Conservation (phyloP, 2,888 invertebrate species). For the Phasia obesa region DNA sequence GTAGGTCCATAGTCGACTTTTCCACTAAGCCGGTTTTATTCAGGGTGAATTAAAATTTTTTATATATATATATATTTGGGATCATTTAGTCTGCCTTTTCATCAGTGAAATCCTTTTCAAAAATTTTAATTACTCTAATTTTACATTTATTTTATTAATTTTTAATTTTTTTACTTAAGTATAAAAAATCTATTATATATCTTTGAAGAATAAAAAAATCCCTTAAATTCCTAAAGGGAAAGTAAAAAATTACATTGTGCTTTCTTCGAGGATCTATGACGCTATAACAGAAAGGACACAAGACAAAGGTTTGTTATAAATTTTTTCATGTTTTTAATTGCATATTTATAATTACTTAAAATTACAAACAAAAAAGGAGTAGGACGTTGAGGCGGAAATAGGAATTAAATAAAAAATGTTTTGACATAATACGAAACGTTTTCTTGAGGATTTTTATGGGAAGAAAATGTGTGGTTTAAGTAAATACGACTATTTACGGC, state of each 20-base stretch:
- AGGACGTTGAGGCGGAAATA: constrained; percentile 25
- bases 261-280: constrained; percentile 20
- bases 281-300: constrained; percentile 52
- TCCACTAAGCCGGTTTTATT: too few species aligned
- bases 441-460: constrained; percentile 26
- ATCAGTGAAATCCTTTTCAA: background rate
- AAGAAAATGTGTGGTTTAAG: constrained; percentile 70
- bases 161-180: constrained; percentile 58
- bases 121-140: constrained; percentile 46
- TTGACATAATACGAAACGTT: constrained; percentile 68
- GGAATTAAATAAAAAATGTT: constrained; percentile 48
- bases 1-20: too few species aligned
- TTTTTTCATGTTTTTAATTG: constrained; percentile 61
- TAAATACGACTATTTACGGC: constrained; percentile 87
- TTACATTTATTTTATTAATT: constrained; percentile 56
- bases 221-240: constrained; percentile 43
- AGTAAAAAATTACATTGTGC: constrained; percentile 2
- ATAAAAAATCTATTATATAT: constrained; percentile 63
- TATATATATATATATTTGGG: too few species aligned
- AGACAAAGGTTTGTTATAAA: constrained; percentile 48
- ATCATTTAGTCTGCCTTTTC: too few species aligned
- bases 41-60: too few species aligned
- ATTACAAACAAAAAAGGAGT: constrained; percentile 60
- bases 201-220: constrained; percentile 38
- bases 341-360: constrained; percentile 70